Base-by-base conservation (phyloP, 2,797 vertebrate genomes). In the Cygnus olor region DNA sequence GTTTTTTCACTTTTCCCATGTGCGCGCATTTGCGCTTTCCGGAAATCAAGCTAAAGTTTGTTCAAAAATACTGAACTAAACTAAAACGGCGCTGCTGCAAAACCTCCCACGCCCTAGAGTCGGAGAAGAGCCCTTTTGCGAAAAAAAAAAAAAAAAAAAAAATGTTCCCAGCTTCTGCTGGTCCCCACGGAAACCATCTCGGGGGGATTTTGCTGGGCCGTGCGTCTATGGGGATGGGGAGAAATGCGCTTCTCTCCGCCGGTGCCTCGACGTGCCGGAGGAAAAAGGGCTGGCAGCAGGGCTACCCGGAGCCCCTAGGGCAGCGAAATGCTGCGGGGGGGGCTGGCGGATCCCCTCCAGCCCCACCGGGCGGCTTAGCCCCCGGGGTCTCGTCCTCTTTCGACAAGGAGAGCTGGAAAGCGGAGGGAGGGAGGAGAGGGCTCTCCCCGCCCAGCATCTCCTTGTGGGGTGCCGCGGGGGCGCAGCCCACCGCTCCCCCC, bases 1-100 rank as follows among this genome's bases (percentile, higher is more conserved):
- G 89, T 96, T 96, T 95, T 94, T 95, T 95, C 92, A 85, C 94
- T 51, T 51, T 96, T 90, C 96, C 90, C 89, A 85, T 91, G 95
- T 90, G 89, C 92, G 87, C 16, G 21, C 42, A 5, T 94, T 95
- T 87, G 94, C 56, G 9, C 91, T 95, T 95, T 96, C 96, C 84
- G 92, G 92, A 96, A 94, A 96, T 90, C 89, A 82, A 80, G 56
- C 64, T 90, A 4, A 94, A 96, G 91, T 93, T 95, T 94, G 82
- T 57, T 91, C 89, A 87, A 93, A 93, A 94, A 96, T 90, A 38
- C 66, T 76, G 27, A 94, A 90, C 63, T 86, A 83, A 96, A 96
- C 93, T 88, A 90, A 94, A 96, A 89, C 89, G n/a, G 68, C 34
- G 15, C 87, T 93, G 30, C n/a, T 92, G 30, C n/a, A 70, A 89